phyloP scores from a whole-genome alignment of 2,797 vertebrate genomes.

The Cephalopachus bancanus region DNA sequence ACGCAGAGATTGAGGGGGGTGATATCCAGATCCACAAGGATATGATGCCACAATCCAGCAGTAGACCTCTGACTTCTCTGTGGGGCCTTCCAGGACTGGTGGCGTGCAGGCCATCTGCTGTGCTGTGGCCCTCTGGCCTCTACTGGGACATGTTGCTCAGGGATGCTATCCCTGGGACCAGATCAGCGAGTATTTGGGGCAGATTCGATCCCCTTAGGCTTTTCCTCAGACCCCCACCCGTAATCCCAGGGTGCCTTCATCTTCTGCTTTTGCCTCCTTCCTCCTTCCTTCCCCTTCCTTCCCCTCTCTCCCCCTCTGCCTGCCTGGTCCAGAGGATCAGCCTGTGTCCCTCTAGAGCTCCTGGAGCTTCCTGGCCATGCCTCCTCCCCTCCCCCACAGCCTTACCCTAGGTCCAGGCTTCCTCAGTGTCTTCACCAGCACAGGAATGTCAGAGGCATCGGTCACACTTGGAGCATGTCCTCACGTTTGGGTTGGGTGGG shows the following conservation, averaged over 20 bases:
- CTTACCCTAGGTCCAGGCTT: too few species aligned
- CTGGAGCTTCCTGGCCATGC: too few species aligned
- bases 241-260: neutral
- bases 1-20: too few species aligned
- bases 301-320: neutral
- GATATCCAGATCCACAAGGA: too few species aligned
- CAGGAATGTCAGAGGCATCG: neutral
- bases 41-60: too few species aligned
- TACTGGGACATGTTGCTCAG: rapidly evolving
- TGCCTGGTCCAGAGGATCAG: neutral
- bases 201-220: neutral
- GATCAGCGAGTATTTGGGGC: neutral
- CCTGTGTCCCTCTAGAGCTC: too few species aligned
- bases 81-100: too few species aligned
- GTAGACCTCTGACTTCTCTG: too few species aligned
- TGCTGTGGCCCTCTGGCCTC: neutral
- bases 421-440: rapidly evolving
- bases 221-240: neutral
- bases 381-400: too few species aligned
- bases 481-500: neutral
- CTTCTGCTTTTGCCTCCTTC: neutral
- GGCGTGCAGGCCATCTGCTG: too few species aligned
- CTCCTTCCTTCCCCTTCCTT: too few species aligned
- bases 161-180: neutral
- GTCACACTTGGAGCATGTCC: neutral